Base-by-base conservation (phyloP, 2,888 invertebrate species). In the Drosophila kanekoi region DNA sequence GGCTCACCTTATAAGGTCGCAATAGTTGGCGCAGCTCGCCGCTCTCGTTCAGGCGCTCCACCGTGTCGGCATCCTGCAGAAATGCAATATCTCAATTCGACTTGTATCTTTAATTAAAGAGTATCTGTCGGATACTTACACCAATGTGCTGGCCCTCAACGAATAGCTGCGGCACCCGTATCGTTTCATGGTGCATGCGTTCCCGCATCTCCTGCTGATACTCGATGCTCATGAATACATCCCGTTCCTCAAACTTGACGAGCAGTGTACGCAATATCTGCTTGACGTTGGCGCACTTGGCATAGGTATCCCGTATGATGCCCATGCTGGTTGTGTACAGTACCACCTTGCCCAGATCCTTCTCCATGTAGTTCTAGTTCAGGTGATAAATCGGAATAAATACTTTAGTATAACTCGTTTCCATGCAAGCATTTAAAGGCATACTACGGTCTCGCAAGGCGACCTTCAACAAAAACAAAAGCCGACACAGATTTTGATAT, bases 311-410 rank as follows among this genome's bases (percentile, higher is more conserved):
- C 56, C 99, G 94, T 23, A 98, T 96, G 71, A 98, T 96, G 60
- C 98, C 97, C 96, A 98, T 97, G 41, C 98, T 97, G 6, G 98
- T 98, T 61, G 97, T 96, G 92, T 98, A 99, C 2, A 99, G 93
- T 3, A 99, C 97, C 16, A 99, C 97, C 92, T 97, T 97, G 28
- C 98, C 98, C 43, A 95, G 95, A 91, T 99, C 99, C 91, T 96
- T 96, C 92, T 97, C 96, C 93, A 96, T 96, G 93, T 97, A 98
- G 91, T 95, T 97, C 98, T 98, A 95, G 14, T 8, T 14, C 81
- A 56, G 61, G 43, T 37, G n/a, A 69, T 16, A 38, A 33, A 45
- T 16, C 13, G 13, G 20, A 52, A n/a, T 14, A 14, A 33, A 37
- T 4, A 9, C 3, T 18, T 32, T 1, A 49, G 11, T 3, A 13